Evolutionary conservation across 2,797 vertebrate genomes (phyloP).

Genomic region (Neosilurus hyrtlii): DNA sequence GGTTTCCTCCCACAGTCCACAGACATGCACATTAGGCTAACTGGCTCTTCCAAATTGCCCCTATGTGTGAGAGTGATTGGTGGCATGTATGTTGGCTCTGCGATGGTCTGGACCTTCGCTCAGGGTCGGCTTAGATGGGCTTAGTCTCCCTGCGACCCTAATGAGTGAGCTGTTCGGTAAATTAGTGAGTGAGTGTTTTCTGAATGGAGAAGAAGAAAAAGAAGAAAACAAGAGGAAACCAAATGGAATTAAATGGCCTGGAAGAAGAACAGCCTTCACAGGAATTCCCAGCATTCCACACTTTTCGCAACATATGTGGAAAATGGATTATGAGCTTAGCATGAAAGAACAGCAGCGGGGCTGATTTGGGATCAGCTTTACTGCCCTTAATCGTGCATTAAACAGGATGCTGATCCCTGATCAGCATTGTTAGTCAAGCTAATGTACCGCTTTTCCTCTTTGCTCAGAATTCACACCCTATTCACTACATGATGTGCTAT

Average conservation of each 20-base stretch:
- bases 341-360: conserved; percentile 22
- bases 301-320: not conserved
- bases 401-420: conserved; percentile 22
- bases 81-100: too few relatives aligned
- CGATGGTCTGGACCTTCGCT: too few relatives aligned
- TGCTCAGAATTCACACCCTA: not conserved
- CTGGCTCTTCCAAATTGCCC: too few relatives aligned
- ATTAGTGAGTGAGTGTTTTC: too few relatives aligned
- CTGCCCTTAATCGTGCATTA: not conserved
- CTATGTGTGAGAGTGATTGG: too few relatives aligned
- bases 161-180: too few relatives aligned
- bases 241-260: not conserved
- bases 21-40: too few relatives aligned
- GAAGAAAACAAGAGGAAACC: not conserved
- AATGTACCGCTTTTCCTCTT: not conserved
- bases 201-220: not conserved
- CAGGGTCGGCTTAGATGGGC: too few relatives aligned
- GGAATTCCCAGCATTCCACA: not conserved
- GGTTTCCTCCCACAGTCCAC: too few relatives aligned
- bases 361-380: conserved; percentile 27
- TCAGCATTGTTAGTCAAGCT: conserved; percentile 19
- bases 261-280: not conserved
- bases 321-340: conserved; percentile 10
- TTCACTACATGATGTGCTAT: not conserved
- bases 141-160: too few relatives aligned